Evolutionary conservation across 2,113 vertebrate species (phyloP).

Genomic region (Nibea coibor): DNA sequence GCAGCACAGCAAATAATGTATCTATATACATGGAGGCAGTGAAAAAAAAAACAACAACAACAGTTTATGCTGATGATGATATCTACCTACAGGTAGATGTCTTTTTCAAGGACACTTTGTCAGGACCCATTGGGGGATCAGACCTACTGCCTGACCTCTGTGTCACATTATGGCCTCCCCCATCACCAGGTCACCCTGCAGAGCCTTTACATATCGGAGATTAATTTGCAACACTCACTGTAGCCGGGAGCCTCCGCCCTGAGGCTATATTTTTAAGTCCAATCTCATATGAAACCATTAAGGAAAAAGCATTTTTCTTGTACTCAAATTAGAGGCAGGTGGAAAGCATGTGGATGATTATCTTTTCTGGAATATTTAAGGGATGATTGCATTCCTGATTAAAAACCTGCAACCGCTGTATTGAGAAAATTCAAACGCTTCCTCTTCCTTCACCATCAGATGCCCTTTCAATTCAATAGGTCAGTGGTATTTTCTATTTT

Average conservation of each 20-base stretch:
- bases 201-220: slow-evolving; percentile 31
- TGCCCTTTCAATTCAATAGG: slow-evolving; percentile 38
- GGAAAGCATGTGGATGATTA: slow-evolving; percentile 17
- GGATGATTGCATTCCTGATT: background rate
- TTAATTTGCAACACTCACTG: slow-evolving; percentile 52
- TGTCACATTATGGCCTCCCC: slow-evolving; percentile 14
- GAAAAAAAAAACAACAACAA: background rate
- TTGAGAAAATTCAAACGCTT: slow-evolving; percentile 20
- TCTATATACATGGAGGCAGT: background rate
- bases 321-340: slow-evolving; percentile 23
- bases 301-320: slow-evolving; percentile 60
- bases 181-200: slow-evolving; percentile 15
- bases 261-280: slow-evolving; percentile 38
- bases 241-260: slow-evolving; percentile 16
- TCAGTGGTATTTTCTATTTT: slow-evolving; percentile 72
- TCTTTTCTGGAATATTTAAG: slow-evolving; percentile 34
- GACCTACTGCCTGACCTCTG: slow-evolving; percentile 29
- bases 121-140: background rate
- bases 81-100: background rate
- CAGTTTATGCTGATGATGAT: background rate
- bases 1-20: slow-evolving; percentile 32
- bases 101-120: slow-evolving; percentile 31
- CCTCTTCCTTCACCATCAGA: slow-evolving; percentile 23
- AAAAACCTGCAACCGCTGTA: background rate
- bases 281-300: slow-evolving; percentile 67